A percentile compares a stretch with the other conserved stretches of the same genome.
Conservation (phyloP, 92 coral and sea anemone species). For the Plumapathes pennacea region DNA sequence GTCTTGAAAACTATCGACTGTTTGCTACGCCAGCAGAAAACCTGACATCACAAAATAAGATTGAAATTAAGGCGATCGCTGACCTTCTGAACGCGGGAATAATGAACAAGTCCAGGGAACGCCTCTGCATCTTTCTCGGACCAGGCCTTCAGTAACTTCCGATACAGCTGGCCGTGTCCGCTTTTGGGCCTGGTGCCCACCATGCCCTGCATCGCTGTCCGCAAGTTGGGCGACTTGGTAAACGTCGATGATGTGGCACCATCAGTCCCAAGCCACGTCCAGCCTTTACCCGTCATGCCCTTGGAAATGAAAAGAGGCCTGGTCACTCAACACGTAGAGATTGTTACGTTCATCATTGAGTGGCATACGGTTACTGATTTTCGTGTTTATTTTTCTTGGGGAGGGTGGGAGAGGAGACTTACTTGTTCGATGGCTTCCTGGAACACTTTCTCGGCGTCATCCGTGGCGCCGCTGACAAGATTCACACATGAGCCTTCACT, state of each 20-base stretch:
- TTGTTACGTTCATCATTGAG: too few species aligned
- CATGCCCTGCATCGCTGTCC: slow-evolving; percentile 99
- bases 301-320: too few species aligned
- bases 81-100: slow-evolving; percentile 84
- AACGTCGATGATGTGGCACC: slow-evolving; percentile 95
- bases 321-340: not conserved
- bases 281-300: slow-evolving; percentile 98
- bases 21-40: too few species aligned
- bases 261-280: slow-evolving; percentile 99
- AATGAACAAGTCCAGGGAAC: slow-evolving; percentile 91
- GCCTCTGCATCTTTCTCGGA: slow-evolving; percentile 78
- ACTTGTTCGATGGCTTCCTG: slow-evolving; percentile 99
- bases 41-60: too few species aligned
- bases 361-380: too few species aligned
- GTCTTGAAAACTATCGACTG: too few species aligned
- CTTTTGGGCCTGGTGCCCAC: slow-evolving; percentile 96
- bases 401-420: not conserved
- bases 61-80: not conserved
- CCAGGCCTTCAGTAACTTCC: slow-evolving; percentile 75
- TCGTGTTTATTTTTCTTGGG: not conserved
- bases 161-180: slow-evolving; percentile 82
- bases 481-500: slow-evolving; percentile 80
- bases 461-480: slow-evolving; percentile 83
- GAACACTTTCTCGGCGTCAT: slow-evolving; percentile 95
- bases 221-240: slow-evolving; percentile 85